Evolutionary conservation across 1,140 invertebrate species (phyloP), one percentile per base, ranked within the genome.

Genomic region (Philaenus spumarius): DNA sequence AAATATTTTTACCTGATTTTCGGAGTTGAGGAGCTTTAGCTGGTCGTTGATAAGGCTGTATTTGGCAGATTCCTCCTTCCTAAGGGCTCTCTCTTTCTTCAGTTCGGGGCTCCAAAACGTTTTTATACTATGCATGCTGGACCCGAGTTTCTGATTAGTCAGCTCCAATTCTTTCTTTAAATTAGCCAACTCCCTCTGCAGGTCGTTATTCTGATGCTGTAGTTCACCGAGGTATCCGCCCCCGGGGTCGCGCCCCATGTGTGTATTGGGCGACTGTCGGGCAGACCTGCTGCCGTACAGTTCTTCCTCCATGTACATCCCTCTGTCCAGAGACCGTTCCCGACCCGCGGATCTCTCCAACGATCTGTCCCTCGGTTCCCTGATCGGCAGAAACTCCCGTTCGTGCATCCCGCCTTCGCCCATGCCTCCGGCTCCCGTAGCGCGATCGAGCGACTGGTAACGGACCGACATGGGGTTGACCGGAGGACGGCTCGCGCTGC

Each of bases 31-130:
- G 69, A 97, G 79, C 75, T 96, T 97, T 43, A 98, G 82, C 75
- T 98, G 94, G 78, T 98, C 95, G 71, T 95, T 96, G 73, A 98
- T 92, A 66, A 97, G 82, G 71, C 88, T 90, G 80, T 95, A 97
- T 74, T 97, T 97, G 67, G 93, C 92, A 69, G 91, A 94, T 76
- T 99, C 97, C 74, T 99, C 97, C 75, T 98, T 98, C 52, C 96
- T 78, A 46, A 98, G 71, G 12, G 95, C 92, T 58, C 96, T 77
- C 76, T 98, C 96, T 77, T 97, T 98, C 76, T 99, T 99, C 67
- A 99, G 79, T 73, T 99, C 97, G 0, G 97, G 97, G 73, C 93
- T 97, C 97, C 97, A 99, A 77, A 99, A 98, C 11, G 95, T 98
- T 77, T 99, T 99, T 71, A 99, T 98, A 74, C 92, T 95, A 76